Evolutionary conservation across 2,888 invertebrate genomes (phyloP).

Genomic region (Dascillus cervinus): DNA sequence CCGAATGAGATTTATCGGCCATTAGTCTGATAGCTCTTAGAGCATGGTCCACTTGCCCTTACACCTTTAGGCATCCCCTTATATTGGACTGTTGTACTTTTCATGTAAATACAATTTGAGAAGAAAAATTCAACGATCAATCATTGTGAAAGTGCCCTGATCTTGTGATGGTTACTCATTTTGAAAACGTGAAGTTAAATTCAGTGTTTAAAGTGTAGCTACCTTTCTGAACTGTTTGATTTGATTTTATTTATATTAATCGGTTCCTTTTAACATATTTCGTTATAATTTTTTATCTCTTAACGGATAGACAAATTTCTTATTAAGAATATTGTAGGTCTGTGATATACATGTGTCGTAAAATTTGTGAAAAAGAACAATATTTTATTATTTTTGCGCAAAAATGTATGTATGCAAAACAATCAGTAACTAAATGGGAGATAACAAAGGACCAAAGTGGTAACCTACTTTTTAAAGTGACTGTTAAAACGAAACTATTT

Average conservation of each 20-base stretch:
- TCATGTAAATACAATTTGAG: slow-evolving; percentile 32
- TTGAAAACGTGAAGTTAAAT: too few relatives aligned
- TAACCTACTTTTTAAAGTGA: slow-evolving; percentile 23
- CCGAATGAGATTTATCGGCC: slow-evolving; percentile 69
- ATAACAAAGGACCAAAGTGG: slow-evolving; percentile 40
- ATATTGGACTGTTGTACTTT: slow-evolving; percentile 41
- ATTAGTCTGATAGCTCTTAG: slow-evolving; percentile 67
- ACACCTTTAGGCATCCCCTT: slow-evolving; percentile 52
- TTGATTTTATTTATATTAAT: neutral
- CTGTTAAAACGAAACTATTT: slow-evolving; percentile 11
- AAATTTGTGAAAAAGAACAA: slow-evolving; percentile 29
- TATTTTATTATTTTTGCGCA: slow-evolving; percentile 29
- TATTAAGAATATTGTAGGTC: slow-evolving; percentile 38
- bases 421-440: slow-evolving; percentile 30
- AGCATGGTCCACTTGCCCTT: slow-evolving; percentile 59
- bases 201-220: too few relatives aligned
- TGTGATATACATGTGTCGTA: slow-evolving; percentile 44
- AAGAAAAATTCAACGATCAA: slow-evolving; percentile 20
- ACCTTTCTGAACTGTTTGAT: too few relatives aligned
- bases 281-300: neutral
- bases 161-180: slow-evolving; percentile 14
- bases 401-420: slow-evolving; percentile 26
- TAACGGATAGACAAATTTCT: slow-evolving; percentile 8
- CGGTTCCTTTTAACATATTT: neutral
- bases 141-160: slow-evolving; percentile 24